Conservation (phyloP, 2,113 vertebrate genomes). For the Vireo altiloquus region DNA sequence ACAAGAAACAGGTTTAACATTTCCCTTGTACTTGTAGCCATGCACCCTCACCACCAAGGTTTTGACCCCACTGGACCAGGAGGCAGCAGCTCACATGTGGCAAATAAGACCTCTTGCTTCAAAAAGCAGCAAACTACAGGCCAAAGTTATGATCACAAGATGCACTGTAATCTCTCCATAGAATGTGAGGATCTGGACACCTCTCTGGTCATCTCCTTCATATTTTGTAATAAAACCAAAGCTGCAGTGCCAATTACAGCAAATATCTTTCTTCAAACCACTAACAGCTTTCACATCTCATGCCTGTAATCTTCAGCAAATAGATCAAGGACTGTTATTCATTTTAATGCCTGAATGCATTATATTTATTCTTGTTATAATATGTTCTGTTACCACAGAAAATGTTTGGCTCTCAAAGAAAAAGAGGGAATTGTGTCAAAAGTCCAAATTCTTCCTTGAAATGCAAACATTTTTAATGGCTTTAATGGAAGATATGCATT, state of each 20-base stretch:
- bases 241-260: not conserved
- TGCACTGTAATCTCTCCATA: not conserved
- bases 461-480: conserved; percentile 9
- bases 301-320: conserved; percentile 33
- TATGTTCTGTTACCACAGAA: conserved; percentile 57
- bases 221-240: not conserved
- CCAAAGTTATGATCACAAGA: not conserved
- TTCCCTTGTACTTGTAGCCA: not conserved
- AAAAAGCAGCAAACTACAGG: not conserved
- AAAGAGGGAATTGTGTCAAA: conserved; percentile 47
- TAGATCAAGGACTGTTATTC: conserved; percentile 55
- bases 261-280: conserved; percentile 21
- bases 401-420: conserved; percentile 32
- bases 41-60: not conserved
- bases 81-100: not conserved
- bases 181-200: not conserved
- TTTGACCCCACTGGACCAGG: not conserved
- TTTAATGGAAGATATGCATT: conserved; percentile 37
- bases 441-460: conserved; percentile 42
- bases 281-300: conserved; percentile 34
- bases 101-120: not conserved
- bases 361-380: conserved; percentile 49
- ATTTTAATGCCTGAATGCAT: conserved; percentile 57
- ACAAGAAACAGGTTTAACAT: not conserved
- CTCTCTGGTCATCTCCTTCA: not conserved